A percentile compares a stretch with the other conserved stretches of the same genome.
Evolutionary conservation across 2,113 vertebrate species (phyloP).

Genomic region (Phaethon lepturus): DNA sequence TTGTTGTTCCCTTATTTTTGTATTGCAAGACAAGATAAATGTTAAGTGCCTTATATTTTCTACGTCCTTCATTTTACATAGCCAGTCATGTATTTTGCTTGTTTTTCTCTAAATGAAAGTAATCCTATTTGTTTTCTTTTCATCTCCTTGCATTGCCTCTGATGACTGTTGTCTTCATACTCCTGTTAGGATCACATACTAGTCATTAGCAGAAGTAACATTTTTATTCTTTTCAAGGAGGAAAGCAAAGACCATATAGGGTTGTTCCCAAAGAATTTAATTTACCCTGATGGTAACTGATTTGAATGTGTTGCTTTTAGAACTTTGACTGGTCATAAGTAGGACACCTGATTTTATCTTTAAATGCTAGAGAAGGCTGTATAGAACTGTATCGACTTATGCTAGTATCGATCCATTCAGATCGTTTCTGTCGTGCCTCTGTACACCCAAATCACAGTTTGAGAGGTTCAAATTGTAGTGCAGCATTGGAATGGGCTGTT

Average conservation of each 20-base stretch:
- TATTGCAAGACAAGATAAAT: constrained; percentile 29
- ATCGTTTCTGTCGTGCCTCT: background rate
- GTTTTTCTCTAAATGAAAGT: background rate
- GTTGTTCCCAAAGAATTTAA: background rate
- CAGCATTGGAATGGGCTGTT: background rate
- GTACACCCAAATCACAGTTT: background rate
- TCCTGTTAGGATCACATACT: background rate
- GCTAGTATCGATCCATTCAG: background rate
- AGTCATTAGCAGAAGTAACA: background rate
- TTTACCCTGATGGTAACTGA: background rate
- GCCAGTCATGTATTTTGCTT: background rate
- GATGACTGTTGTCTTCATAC: background rate
- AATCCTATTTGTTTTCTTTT: background rate
- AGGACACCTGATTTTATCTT: background rate
- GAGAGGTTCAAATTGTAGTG: background rate
- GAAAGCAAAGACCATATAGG: background rate
- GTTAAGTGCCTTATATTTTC: constrained; percentile 61
- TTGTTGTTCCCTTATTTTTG: constrained; percentile 32
- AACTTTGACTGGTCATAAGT: background rate
- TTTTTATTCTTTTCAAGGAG: background rate
- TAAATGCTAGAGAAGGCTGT: background rate
- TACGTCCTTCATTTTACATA: background rate
- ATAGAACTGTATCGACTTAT: background rate
- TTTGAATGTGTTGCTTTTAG: background rate
- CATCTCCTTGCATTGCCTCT: background rate